Evolutionary conservation across 2,888 invertebrate species (phyloP).

Genomic region (Drosophila mercatorum): DNA sequence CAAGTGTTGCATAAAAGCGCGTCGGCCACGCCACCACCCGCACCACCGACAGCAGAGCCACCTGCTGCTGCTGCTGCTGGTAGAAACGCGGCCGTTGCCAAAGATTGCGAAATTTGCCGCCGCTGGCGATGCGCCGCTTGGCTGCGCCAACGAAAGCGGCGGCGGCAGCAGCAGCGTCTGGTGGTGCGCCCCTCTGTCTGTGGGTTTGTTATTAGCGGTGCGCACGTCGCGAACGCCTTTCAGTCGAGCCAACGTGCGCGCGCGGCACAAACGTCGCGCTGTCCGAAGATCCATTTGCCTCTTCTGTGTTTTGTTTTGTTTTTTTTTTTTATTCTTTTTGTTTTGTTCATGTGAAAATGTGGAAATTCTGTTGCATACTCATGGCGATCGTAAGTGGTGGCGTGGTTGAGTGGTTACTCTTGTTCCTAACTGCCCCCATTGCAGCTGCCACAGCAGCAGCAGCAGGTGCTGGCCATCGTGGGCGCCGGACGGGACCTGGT

Average conservation of each 20-base stretch:
- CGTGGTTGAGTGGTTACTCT: background rate
- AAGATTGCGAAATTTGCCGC: slow-evolving; percentile 65
- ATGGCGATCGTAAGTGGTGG: slow-evolving; percentile 59
- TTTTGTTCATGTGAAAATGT: slow-evolving; percentile 46
- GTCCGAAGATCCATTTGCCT: slow-evolving; percentile 2
- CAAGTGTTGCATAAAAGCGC: slow-evolving; percentile 70
- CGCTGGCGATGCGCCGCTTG: slow-evolving; percentile 73
- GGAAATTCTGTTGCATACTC: slow-evolving; percentile 41
- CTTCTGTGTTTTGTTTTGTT: slow-evolving; percentile 2
- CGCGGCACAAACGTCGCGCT: slow-evolving; percentile 53
- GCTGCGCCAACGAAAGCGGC: slow-evolving; percentile 72
- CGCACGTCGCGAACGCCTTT: slow-evolving; percentile 61
- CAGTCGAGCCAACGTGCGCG: slow-evolving; percentile 75
- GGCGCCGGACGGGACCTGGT: slow-evolving; percentile 81
- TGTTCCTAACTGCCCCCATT: background rate
- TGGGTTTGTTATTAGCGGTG: slow-evolving; percentile 66
- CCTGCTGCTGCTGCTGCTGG: slow-evolving; percentile 3
- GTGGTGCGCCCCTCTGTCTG: slow-evolving; percentile 6
- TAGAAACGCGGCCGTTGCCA: slow-evolving; percentile 29
- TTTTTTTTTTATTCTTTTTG: slow-evolving; percentile 11
- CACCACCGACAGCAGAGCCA: slow-evolving; percentile 4
- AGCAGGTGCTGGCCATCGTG: slow-evolving; percentile 55
- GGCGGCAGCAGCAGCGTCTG: slow-evolving; percentile 16
- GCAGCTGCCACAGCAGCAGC: slow-evolving; percentile 2
- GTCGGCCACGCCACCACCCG: slow-evolving; percentile 23